A percentile compares a stretch with the other conserved stretches of the same genome.
phyloP scores from a whole-genome alignment of 2,797 vertebrate species.

The Cuculus canorus region DNA sequence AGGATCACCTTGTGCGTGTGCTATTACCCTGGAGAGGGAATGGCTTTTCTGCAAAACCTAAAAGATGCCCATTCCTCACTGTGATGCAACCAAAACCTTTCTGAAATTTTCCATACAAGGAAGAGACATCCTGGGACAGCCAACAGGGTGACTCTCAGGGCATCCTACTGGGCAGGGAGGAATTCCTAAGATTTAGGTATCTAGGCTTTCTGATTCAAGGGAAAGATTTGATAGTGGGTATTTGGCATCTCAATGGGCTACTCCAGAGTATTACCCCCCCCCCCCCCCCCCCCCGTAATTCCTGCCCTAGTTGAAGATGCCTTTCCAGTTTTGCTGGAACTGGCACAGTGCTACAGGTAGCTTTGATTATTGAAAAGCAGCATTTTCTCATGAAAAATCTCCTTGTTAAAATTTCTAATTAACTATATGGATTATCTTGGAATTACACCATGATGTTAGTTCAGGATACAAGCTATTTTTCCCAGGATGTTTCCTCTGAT shows the following conservation, averaged over 20 bases:
- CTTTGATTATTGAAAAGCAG: background rate
- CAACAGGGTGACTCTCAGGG: background rate
- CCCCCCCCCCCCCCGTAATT: background rate
- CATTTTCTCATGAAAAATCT: background rate
- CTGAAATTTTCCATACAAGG: background rate
- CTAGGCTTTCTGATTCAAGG: background rate
- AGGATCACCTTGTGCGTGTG: no score
- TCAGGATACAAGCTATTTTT: background rate
- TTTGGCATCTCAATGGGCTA: background rate
- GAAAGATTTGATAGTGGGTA: background rate
- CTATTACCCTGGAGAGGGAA: background rate
- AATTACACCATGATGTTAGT: background rate
- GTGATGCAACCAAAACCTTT: background rate
- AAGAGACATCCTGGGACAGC: background rate
- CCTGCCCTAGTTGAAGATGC: background rate
- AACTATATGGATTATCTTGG: background rate
- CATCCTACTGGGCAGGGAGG: background rate
- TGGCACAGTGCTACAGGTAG: background rate
- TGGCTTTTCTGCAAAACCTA: background rate
- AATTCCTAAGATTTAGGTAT: background rate
- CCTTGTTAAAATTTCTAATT: background rate
- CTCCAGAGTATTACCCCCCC: background rate
- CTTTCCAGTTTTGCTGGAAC: background rate
- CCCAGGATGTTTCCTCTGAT: background rate
- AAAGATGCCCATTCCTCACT: background rate